Evolutionary conservation across 2,113 vertebrate genomes (phyloP).

Genomic region (Bettongia penicillata): DNA sequence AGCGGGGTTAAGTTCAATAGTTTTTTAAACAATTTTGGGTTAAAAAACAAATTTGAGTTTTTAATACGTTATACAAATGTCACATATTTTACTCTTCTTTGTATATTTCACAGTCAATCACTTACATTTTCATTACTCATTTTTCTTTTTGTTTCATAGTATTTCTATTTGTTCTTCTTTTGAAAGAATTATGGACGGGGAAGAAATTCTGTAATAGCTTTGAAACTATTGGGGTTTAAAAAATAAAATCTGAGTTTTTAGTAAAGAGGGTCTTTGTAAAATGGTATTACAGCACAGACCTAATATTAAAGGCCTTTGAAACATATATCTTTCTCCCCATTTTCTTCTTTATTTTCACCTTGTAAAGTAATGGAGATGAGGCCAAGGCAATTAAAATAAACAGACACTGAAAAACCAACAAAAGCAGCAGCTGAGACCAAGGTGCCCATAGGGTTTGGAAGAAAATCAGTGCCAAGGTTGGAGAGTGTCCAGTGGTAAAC

Average conservation of each 20-base stretch:
- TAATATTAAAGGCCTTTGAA: neutral
- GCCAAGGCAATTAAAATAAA: constrained; percentile 60
- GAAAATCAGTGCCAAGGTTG: constrained; percentile 5
- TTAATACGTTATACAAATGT: neutral
- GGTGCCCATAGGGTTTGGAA: constrained; percentile 35
- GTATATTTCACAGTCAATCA: neutral
- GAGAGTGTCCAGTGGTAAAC: neutral
- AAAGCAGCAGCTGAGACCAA: constrained; percentile 61
- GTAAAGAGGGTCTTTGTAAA: neutral
- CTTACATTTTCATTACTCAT: neutral
- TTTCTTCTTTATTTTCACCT: constrained; percentile 5
- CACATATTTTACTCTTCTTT: neutral
- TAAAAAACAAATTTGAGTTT: neutral
- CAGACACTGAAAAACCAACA: constrained; percentile 48
- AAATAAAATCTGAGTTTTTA: neutral
- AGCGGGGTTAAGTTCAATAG: neutral
- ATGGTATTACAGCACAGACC: neutral
- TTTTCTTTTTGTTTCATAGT: neutral
- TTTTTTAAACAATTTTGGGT: neutral
- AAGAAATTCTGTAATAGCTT: neutral
- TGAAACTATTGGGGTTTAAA: neutral
- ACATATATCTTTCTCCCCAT: neutral
- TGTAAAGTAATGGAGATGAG: constrained; percentile 12
- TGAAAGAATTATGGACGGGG: neutral
- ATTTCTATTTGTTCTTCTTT: neutral